A percentile compares a stretch with the other conserved stretches of the same genome.
phyloP scores from a whole-genome alignment of 2,888 invertebrate genomes.

The Podabrus alpinus region DNA sequence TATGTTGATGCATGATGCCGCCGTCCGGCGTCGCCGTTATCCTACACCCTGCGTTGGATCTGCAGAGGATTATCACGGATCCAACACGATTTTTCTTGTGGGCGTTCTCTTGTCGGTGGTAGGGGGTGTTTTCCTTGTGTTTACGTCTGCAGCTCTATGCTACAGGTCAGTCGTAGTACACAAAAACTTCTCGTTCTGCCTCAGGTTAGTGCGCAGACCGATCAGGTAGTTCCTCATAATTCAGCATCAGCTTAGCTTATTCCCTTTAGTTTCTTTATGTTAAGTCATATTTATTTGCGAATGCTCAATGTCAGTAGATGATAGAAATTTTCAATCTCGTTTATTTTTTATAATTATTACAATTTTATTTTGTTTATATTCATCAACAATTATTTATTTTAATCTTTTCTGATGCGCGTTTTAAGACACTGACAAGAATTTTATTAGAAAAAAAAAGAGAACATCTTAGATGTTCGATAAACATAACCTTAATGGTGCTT shows the following conservation, averaged over 20 bases:
- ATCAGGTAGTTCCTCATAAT: slow-evolving; percentile 66
- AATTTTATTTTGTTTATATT: background rate
- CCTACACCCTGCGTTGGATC: slow-evolving; percentile 51
- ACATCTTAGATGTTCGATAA: background rate
- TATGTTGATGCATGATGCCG: slow-evolving; percentile 63
- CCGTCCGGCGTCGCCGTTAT: slow-evolving; percentile 41
- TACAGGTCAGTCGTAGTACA: slow-evolving; percentile 99
- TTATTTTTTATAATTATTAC: background rate
- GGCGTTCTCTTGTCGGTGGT: slow-evolving; percentile 98
- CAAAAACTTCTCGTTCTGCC: slow-evolving; percentile 98
- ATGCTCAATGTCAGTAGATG: slow-evolving; percentile 23
- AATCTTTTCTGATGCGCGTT: background rate
- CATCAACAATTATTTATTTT: background rate
- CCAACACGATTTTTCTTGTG: slow-evolving; percentile 96
- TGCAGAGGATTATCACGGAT: slow-evolving; percentile 95
- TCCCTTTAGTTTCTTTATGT: slow-evolving; percentile 37
- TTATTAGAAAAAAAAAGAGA: background rate
- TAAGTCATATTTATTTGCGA: slow-evolving; percentile 35
- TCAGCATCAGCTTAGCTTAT: slow-evolving; percentile 53
- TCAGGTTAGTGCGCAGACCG: slow-evolving; percentile 96
- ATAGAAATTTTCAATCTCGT: background rate
- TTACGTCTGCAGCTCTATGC: slow-evolving; percentile 98
- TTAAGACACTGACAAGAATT: background rate
- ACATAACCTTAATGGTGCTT: background rate
- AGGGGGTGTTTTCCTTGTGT: slow-evolving; percentile 98